Conservation (phyloP, 2,797 vertebrate species). For the Gallinago nigripennis region DNA sequence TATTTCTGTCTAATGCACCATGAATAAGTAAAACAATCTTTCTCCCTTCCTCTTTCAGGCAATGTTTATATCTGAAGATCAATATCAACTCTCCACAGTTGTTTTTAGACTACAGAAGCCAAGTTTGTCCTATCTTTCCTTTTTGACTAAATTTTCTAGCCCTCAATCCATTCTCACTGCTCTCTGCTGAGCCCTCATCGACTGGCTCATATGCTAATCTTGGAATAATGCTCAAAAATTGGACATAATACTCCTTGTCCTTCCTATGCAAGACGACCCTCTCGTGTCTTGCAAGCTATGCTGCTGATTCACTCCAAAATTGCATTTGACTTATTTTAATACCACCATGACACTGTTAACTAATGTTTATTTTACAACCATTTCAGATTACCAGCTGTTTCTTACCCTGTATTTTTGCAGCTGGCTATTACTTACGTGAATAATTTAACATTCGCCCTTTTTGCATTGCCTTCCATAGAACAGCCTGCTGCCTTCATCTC, state of each 20-base stretch:
- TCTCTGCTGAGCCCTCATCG: neutral
- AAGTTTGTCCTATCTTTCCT: neutral
- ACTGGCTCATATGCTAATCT: neutral
- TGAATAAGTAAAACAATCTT: neutral
- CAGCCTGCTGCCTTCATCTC: neutral
- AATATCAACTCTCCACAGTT: neutral
- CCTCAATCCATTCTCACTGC: neutral
- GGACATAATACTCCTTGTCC: neutral
- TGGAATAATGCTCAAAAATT: neutral
- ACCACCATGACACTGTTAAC: neutral
- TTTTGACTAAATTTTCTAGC: neutral
- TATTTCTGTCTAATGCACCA: neutral
- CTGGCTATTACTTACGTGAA: neutral
- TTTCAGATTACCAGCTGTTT: neutral
- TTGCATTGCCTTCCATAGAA: neutral
- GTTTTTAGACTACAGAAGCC: neutral
- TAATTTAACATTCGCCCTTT: neutral
- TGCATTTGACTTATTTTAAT: neutral
- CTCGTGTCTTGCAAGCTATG: neutral
- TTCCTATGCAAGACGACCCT: neutral
- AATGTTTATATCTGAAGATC: neutral
- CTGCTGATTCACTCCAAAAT: neutral
- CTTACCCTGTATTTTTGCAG: neutral
- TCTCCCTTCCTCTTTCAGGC: neutral
- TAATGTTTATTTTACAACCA: neutral